A percentile compares a stretch with the other conserved stretches of the same genome.
Conservation (phyloP, 2,113 vertebrate genomes). For the Microcebus tavaratra region DNA sequence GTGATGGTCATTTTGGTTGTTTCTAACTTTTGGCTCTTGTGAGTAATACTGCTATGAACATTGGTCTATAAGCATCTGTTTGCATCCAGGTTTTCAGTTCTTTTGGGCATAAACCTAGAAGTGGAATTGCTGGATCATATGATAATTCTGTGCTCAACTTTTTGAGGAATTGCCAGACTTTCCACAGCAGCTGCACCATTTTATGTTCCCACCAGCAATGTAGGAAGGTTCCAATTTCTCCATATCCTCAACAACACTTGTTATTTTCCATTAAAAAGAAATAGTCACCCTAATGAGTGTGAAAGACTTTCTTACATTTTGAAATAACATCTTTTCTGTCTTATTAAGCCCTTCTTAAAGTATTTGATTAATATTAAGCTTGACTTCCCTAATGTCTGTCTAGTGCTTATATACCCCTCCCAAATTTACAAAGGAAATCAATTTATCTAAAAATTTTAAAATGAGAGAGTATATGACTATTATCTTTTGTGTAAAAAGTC, state of each 20-base stretch:
- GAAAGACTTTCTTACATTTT: not conserved
- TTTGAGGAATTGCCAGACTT: not conserved
- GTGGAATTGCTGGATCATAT: not conserved
- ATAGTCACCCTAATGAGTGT: not conserved
- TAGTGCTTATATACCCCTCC: not conserved
- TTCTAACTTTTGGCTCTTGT: not conserved
- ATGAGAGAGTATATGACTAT: not conserved
- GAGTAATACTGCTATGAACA: not conserved
- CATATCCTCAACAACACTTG: not conserved
- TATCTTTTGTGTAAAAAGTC: not conserved
- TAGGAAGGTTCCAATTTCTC: not conserved
- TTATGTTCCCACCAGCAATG: not conserved
- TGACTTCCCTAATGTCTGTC: not conserved
- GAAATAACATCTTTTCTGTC: not conserved
- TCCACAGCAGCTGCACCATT: not conserved
- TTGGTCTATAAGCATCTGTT: not conserved
- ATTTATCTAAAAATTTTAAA: not conserved
- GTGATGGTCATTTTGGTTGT: not conserved
- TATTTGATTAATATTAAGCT: not conserved
- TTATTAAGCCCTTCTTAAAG: not conserved
- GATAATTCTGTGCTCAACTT: not conserved
- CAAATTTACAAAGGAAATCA: not conserved
- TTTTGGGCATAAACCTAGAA: not conserved
- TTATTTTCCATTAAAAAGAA: not conserved
- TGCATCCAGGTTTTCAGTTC: not conserved